Base-by-base conservation (phyloP, 2,113 vertebrate genomes). In the Deroptyus accipitrinus region DNA sequence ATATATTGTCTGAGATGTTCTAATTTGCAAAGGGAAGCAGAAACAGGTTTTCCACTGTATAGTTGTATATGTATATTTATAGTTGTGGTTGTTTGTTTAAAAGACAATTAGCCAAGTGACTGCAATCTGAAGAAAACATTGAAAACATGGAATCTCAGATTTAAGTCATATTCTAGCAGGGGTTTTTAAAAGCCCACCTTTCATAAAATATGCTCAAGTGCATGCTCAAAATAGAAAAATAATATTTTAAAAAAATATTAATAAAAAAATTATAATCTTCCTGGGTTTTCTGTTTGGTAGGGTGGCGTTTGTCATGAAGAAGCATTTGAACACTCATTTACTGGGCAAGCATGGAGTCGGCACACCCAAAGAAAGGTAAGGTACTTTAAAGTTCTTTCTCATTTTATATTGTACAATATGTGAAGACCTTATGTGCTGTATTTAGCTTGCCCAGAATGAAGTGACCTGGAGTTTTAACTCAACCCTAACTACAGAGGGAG, bases 281-380 rank as follows among this genome's bases (percentile, higher is more conserved):
- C 16, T 95, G 79, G 30, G 8, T 31, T 97, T 90, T 96, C 39
- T 97, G 3, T 75, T 96, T 97, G 95, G 37, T 92, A 99, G 99
- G 94, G 99, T 99, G 98, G 99, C 99, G 10, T 99, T 99, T 98
- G 99, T 99, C 92, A 99, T 99, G 99, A 99, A 99, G 98, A 99
- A 99, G 66, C 99, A 99, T 97, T 97, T 99, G 94, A 99, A 99
- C 96, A 99, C 99, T 62, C 99, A 99, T 94, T 97, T 99, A 84
- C 97, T 99, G 90, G 99, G 99, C 74, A 99, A 99, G 94, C 99
- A 99, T 11, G 99, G 99, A 96, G 98, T 99, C 75, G 99, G 99
- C 52, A 99, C 99, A 77, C 99, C 99, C 19, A 99, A 99, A 97
- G 99, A 99, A 97, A 99, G 99, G 99, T 99, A 99, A 98, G 84